Percentiles rank a stretch among this genome's conserved stretches.
These are phyloP conservation scores for Coronaproctus castanopsis DNA, from an alignment of 2,888 invertebrate species.

Conservation along the genomic window DNA sequence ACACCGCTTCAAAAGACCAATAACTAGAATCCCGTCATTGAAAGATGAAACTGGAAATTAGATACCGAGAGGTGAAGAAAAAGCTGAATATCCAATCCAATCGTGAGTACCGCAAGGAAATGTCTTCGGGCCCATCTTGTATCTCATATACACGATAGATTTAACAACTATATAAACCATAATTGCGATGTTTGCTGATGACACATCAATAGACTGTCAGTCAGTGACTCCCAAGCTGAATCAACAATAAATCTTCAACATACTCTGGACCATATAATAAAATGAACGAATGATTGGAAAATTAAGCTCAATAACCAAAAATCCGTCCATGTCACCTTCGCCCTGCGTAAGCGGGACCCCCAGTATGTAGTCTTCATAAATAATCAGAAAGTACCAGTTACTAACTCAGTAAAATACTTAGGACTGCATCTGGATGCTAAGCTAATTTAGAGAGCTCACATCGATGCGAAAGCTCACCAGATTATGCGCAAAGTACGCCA, in stretches of 20 bases:
- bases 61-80: too few species aligned
- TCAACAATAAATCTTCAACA: not conserved
- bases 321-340: not conserved
- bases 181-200: not conserved
- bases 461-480: not conserved
- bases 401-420: not conserved
- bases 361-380: too few species aligned
- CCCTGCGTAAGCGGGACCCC: not conserved
- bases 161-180: not conserved
- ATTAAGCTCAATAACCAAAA: not conserved
- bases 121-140: not conserved
- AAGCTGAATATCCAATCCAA: too few species aligned
- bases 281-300: not conserved
- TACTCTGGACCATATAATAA: not conserved
- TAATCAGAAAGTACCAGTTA: not conserved
- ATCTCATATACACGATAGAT: not conserved
- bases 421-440: not conserved
- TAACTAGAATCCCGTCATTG: too few species aligned
- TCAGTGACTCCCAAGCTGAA: not conserved
- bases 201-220: not conserved
- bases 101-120: too few species aligned
- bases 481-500: not conserved
- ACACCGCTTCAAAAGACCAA: too few species aligned
- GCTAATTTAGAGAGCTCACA: not conserved
- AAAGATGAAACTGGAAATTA: too few species aligned